A percentile compares a stretch with the other conserved stretches of the same genome.
phyloP scores from a whole-genome alignment of 2,797 vertebrate species.

The Propithecus perrieri region DNA sequence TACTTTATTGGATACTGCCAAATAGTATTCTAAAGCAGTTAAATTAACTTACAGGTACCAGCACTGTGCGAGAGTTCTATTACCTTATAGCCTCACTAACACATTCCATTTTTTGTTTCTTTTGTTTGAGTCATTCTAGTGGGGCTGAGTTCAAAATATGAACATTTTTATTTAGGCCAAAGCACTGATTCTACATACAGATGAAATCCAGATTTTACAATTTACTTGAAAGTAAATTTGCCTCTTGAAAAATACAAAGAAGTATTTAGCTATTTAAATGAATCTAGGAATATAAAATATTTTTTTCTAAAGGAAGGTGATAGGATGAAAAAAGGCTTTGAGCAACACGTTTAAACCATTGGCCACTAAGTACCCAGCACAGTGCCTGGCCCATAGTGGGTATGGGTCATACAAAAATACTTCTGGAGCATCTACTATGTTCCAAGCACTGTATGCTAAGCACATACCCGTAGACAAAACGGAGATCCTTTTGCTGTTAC shows the following conservation, averaged over 20 bases:
- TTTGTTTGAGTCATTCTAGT: slow-evolving; percentile 19
- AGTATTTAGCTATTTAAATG: not conserved
- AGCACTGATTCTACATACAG: not conserved
- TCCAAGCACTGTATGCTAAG: not conserved
- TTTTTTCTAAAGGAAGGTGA: not conserved
- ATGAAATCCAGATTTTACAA: not conserved
- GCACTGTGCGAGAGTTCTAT: not conserved
- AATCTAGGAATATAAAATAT: not conserved
- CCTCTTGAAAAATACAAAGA: not conserved
- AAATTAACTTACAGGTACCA: not conserved
- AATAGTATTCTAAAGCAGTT: not conserved
- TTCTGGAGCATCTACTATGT: not conserved
- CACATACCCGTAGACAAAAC: not conserved
- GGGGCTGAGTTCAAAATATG: not conserved
- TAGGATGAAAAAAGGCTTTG: not conserved
- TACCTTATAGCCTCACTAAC: not conserved
- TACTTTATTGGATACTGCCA: not conserved
- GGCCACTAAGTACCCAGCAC: not conserved
- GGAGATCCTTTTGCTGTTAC: not conserved
- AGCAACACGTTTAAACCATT: not conserved
- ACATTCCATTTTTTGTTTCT: not conserved
- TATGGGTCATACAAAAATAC: not conserved
- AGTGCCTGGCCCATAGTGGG: not conserved
- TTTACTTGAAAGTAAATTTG: slow-evolving; percentile 19
- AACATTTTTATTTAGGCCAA: not conserved